Evolutionary conservation across 2,113 vertebrate genomes (phyloP).

Genomic region (Baryphthengus martii): DNA sequence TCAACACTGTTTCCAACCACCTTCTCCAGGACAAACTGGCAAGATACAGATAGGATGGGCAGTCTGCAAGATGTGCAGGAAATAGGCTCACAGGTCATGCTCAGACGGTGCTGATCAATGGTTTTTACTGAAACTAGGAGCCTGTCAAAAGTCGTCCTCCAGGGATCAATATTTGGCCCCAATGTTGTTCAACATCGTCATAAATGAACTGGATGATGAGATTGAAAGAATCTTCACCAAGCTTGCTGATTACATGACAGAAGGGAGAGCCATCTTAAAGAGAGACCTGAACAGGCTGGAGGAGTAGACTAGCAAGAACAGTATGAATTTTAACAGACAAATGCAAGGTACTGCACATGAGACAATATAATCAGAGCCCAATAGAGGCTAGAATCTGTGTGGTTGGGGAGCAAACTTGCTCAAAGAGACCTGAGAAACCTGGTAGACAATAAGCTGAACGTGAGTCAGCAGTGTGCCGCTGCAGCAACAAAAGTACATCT

Average conservation of each 20-base stretch:
- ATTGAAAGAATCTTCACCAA: background rate
- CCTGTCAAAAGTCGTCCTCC: background rate
- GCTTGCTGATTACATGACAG: background rate
- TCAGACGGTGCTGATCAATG: background rate
- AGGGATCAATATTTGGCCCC: background rate
- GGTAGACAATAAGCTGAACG: background rate
- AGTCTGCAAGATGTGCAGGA: background rate
- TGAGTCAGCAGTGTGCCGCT: fast-evolving
- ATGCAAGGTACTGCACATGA: background rate
- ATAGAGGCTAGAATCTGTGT: background rate
- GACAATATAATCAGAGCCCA: background rate
- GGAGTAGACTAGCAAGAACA: background rate
- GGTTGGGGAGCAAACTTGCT: background rate
- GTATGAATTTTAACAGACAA: background rate
- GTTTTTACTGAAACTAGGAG: background rate
- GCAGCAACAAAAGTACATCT: background rate
- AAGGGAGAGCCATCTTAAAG: background rate
- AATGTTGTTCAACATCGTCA: background rate
- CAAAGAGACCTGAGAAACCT: background rate
- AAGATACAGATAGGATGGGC: background rate
- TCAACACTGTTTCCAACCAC: background rate
- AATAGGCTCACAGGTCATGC: background rate
- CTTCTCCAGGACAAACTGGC: background rate
- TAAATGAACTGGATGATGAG: background rate
- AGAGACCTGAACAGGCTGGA: background rate